phyloP scores from a whole-genome alignment of 2,113 vertebrate species.

The Plectropomus leopardus region DNA sequence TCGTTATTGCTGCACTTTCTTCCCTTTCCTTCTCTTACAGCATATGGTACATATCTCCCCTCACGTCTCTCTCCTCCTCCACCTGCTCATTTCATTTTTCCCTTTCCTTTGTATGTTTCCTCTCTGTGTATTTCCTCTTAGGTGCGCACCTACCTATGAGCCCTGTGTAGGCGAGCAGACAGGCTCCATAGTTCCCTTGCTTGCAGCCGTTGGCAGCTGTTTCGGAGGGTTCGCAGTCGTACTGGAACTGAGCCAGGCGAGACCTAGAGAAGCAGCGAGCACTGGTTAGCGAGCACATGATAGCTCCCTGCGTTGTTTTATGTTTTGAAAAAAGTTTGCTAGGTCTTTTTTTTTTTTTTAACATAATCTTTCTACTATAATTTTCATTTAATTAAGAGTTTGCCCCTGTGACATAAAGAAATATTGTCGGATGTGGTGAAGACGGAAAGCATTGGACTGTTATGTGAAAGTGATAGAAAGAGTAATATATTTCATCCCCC shows the following conservation, averaged over 20 bases:
- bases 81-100: conserved; percentile 25
- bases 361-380: conserved; percentile 6
- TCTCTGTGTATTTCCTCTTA: conserved; percentile 4
- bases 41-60: conserved; percentile 15
- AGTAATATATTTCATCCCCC: conserved; percentile 75
- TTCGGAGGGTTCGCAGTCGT: conserved; percentile 86
- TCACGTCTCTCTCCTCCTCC: conserved; percentile 9
- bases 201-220: conserved; percentile 86
- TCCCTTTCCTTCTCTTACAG: not conserved
- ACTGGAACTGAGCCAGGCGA: conserved; percentile 93
- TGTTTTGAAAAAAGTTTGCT: conserved; percentile 23
- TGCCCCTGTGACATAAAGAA: conserved; percentile 56
- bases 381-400: conserved; percentile 68
- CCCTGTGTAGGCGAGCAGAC: conserved; percentile 92
- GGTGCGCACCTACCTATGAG: conserved; percentile 88
- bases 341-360: not conserved
- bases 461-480: conserved; percentile 77
- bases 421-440: conserved; percentile 49
- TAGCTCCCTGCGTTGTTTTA: conserved; percentile 22
- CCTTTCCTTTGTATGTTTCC: not conserved
- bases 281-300: conserved; percentile 28
- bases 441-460: conserved; percentile 64
- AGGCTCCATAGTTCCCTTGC: conserved; percentile 86
- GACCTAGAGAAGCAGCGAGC: conserved; percentile 82
- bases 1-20: not conserved